A percentile compares a stretch with the other conserved stretches of the same genome.
These are phyloP conservation scores for Cataglyphis hispanica DNA, from an alignment of 1,140 invertebrate species.

Conservation along the genomic window DNA sequence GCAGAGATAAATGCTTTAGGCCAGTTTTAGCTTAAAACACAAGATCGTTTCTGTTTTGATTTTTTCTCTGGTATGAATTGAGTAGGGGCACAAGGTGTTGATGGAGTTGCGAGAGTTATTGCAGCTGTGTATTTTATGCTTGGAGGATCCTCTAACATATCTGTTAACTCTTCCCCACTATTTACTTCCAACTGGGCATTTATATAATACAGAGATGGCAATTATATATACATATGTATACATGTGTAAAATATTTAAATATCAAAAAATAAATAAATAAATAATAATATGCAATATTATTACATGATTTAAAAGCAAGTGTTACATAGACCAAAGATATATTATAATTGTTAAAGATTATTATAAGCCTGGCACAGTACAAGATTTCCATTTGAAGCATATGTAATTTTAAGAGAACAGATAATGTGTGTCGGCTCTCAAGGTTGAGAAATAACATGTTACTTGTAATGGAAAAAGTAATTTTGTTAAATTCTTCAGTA, in stretches of 20 bases:
- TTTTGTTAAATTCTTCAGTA: too few species aligned
- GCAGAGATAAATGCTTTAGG: conserved; percentile 61
- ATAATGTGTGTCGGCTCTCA: too few species aligned
- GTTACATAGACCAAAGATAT: neutral
- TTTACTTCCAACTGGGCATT: conserved; percentile 83
- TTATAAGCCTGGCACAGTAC: neutral
- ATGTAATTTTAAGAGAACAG: conserved; percentile 5
- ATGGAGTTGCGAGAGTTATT: conserved; percentile 83
- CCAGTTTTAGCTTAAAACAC: conserved; percentile 83
- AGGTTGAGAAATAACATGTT: too few species aligned
- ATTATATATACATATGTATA: conserved; percentile 26
- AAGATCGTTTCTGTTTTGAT: conserved; percentile 83
- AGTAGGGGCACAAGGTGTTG: conserved; percentile 81
- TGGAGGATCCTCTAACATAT: conserved; percentile 84
- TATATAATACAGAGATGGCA: conserved; percentile 67
- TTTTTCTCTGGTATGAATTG: conserved; percentile 82
- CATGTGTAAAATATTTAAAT: conserved; percentile 38
- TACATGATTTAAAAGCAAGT: neutral
- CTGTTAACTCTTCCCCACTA: conserved; percentile 83
- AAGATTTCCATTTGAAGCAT: conserved; percentile 19
- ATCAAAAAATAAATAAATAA: conserved; percentile 11
- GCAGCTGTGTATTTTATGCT: conserved; percentile 81
- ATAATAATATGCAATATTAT: neutral
- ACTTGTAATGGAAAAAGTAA: too few species aligned
- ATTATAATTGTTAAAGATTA: neutral